Percentiles rank a stretch among this genome's conserved stretches.
These are phyloP conservation scores for Watsonalla binaria DNA, from an alignment of 2,888 invertebrate genomes.

Conservation along the genomic window DNA sequence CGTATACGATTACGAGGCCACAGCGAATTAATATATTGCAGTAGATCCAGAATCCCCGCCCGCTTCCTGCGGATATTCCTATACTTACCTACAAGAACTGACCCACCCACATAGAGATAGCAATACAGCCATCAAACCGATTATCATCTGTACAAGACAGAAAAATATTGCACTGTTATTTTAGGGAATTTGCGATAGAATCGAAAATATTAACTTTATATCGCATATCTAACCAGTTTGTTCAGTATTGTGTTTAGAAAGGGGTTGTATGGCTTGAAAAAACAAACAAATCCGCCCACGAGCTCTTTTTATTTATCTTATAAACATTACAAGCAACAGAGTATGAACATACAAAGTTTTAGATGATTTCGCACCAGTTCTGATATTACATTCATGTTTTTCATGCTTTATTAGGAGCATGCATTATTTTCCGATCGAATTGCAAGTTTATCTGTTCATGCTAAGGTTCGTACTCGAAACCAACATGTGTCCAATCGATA, in stretches of 20 bases:
- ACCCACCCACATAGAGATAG: neutral
- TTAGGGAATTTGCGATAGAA: neutral
- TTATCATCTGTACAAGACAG: neutral
- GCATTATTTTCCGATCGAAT: too few relatives aligned
- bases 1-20: slow-evolving; percentile 35
- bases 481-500: too few relatives aligned
- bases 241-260: neutral
- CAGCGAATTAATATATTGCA: slow-evolving; percentile 30
- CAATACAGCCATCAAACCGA: neutral
- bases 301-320: too few relatives aligned
- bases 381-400: too few relatives aligned
- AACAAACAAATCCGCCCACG: neutral
- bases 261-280: neutral
- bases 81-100: neutral
- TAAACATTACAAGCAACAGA: too few relatives aligned
- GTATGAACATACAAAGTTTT: too few relatives aligned
- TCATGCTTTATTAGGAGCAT: too few relatives aligned
- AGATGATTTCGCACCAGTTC: too few relatives aligned
- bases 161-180: neutral
- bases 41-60: neutral
- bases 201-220: neutral
- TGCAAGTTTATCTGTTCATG: too few relatives aligned
- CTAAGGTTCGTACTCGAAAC: too few relatives aligned
- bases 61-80: neutral
- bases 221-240: neutral